Base-by-base conservation (phyloP, 2,797 vertebrate genomes). In the Crocidura indochinensis region DNA sequence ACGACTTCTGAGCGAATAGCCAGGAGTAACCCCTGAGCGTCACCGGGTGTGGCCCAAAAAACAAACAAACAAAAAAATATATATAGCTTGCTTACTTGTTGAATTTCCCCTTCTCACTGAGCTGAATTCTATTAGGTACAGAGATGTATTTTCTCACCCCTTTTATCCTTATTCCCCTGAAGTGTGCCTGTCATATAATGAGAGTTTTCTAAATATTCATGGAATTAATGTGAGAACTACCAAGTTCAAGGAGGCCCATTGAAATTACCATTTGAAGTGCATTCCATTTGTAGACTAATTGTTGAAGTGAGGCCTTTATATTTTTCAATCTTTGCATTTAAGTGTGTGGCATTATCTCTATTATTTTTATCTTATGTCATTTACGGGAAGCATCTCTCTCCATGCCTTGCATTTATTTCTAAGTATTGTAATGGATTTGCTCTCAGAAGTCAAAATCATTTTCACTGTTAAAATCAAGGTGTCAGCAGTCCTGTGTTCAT, bases 391-490 rank as follows among this genome's bases (percentile, higher is more conserved):
- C 38, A 15, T n/a, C 31, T 71, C 78, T 1, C 1, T 86, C 31
- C 56, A 76, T 65, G 10, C 73, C 20, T 90, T 83, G 31, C 17
- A 53, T 80, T 91, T 89, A 64, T 94, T 87, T 88, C 65, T 74
- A 69, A 27, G 0, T 89, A 77, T 78, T 92, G 73, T 27, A 84
- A 69, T 44, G 44, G 7, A 53, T 27, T 65, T 46, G 56, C 20
- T 75, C 10, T 68, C n/a, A 56, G 24, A 73, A 76, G 38, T 56
- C 12, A 47, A 17, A 64, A 29, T 87, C 31, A 22, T 10, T 71
- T 68, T 76, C 11, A 20, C 6, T 44, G 10, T 27, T 60, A 38
- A 53, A 77, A 44, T 4, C 29, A 22, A 22, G 0, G 51, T 87
- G 51, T 69, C 29, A 27, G 19, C 17, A 76, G 27, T 65, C 14